Evolutionary conservation across 2,113 vertebrate genomes (phyloP), one percentile per base, ranked within the genome.

Genomic region (Typhlomys cinereus): DNA sequence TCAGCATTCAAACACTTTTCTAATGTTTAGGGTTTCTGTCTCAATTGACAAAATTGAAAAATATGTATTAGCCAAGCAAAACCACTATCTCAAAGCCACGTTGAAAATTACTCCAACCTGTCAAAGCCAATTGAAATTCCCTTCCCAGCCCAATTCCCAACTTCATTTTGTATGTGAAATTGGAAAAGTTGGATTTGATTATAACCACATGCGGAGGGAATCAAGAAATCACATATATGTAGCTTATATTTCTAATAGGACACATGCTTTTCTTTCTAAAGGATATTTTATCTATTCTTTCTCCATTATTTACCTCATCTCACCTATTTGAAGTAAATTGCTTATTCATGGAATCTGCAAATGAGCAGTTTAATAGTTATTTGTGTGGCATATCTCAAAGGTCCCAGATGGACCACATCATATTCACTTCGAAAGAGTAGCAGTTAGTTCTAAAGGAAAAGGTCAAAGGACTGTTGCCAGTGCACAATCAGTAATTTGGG

Each of bases 1-100:
- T 67, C 71, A 94, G 89, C 89, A 90, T 95, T 94, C 90, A 95
- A 96, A 97, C 88, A 93, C 91, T 64, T 91, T 88, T 96, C 57
- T 85, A 91, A 89, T 94, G 93, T 97, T 90, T 97, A 92, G 91
- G 71, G n/a, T 97, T 97, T 95, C 93, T 96, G 96, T 96, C 92
- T 97, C 94, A 94, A 94, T 79, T 94, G 92, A 94, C 80, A 97
- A 96, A 97, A 96, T 54, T 88, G 66, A 92, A 97, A 93, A 97
- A 96, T 73, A 79, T 89, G 81, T 62, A 95, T 90, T 91, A 85
- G 97, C 95, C 95, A 97, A 96, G 84, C 52, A 97, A 97, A 97
- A 64, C 54, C 96, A 95, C 91, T 93, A 96, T 96, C 95, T 96
- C 90, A 96, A 97, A 97, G 92, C 89, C 86, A 96, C 93, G 74